A percentile compares a stretch with the other conserved stretches of the same genome.
Evolutionary conservation across 2,888 invertebrate genomes (phyloP).

Genomic region (Plagiodera versicolora): DNA sequence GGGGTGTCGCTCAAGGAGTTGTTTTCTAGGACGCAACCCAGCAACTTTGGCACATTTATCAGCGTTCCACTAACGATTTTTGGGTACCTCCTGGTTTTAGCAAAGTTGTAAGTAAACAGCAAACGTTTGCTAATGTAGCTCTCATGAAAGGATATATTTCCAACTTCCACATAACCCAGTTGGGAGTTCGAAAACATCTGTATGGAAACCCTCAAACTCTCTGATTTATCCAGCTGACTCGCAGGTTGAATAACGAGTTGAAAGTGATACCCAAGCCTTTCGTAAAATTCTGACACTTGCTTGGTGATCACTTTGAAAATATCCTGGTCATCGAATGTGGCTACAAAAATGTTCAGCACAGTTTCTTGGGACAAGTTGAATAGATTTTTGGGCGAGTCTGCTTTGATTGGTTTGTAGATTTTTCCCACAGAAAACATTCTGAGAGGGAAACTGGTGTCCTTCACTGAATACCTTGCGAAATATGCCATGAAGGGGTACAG

Average conservation of each 20-base stretch:
- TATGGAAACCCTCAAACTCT: slow-evolving; percentile 68
- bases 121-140: slow-evolving; percentile 79
- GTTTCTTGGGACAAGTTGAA: slow-evolving; percentile 72
- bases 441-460: slow-evolving; percentile 66
- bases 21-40: slow-evolving; percentile 74
- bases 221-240: slow-evolving; percentile 62
- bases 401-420: slow-evolving; percentile 61
- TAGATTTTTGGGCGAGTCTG: slow-evolving; percentile 53
- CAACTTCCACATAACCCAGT: slow-evolving; percentile 70
- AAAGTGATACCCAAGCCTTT: slow-evolving; percentile 68
- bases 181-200: slow-evolving; percentile 73
- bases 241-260: slow-evolving; percentile 66
- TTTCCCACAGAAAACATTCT: slow-evolving; percentile 72
- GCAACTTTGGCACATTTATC: slow-evolving; percentile 71
- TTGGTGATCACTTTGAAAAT: slow-evolving; percentile 62
- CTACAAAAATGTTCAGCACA: slow-evolving; percentile 67
- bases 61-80: slow-evolving; percentile 72
- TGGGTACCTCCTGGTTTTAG: slow-evolving; percentile 64
- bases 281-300: slow-evolving; percentile 63
- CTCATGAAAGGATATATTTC: slow-evolving; percentile 70
- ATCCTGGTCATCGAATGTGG: slow-evolving; percentile 55
- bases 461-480: slow-evolving; percentile 68
- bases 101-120: slow-evolving; percentile 64
- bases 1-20: slow-evolving; percentile 42
- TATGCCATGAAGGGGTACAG: slow-evolving; percentile 74